Base-by-base conservation (phyloP, 1,140 invertebrate species). In the Drosophila saltans region DNA sequence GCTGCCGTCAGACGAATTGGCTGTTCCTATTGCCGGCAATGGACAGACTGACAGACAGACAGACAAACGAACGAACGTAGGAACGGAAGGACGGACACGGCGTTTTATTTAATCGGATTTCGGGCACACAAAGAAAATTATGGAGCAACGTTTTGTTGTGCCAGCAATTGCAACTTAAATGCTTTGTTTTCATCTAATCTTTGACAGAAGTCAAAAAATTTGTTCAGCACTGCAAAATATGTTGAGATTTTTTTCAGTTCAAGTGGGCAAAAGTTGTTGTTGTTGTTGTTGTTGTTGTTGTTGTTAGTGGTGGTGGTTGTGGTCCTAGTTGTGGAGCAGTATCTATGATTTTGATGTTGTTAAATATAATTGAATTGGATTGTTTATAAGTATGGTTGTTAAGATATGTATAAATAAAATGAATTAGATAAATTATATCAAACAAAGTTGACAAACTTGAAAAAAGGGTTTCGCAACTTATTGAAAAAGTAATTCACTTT, bases 71-170 rank as follows among this genome's bases (percentile, higher is more conserved):
- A 36, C 33, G 1, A 5, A 36, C 33, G 6, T 2, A 36, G 4
- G 33, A 5, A 36, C 33, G 33, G 6, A 36, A 5, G 33, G 33
- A 61, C 74, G 61, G 76, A 52, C n/a, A 11, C 45, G 57, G 30
- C 84, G 84, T 78, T 89, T 89, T 81, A 78, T 84, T 89, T 89
- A 89, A 89, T 89, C 84, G 80, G 84, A 89, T 89, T 89, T 88
- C 45, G 73, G 60, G 80, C 60, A 69, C 52, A 90, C 85, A 84
- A 89, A 72, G 78, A 78, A 57, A 89, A 88, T 79, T 89, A 84
- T 83, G 73, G 70, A 63, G 61, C 75, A 39, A 24, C 74, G 74
- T 69, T 89, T 81, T 88, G 80, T 89, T 86, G 69, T 86, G 80
- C 81, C 78, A 85, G 75, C 79, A 78, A 81, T 86, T 70, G 69